Conservation (phyloP, 2,113 vertebrate genomes). For the Atractosteus spatula region DNA sequence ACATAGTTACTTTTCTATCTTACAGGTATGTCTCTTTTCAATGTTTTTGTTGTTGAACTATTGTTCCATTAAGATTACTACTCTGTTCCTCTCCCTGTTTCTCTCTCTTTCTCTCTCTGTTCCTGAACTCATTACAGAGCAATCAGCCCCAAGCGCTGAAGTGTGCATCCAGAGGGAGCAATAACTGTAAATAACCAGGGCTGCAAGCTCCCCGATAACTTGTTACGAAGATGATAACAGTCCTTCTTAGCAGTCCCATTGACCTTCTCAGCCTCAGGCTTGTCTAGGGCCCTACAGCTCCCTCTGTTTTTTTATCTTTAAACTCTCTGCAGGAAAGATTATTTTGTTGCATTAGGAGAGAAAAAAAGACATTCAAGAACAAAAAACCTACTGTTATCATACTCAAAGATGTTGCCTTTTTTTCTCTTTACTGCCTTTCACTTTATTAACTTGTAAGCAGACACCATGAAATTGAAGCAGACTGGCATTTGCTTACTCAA, state of each 20-base stretch:
- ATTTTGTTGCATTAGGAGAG: constrained; percentile 59
- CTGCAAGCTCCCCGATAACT: constrained; percentile 82
- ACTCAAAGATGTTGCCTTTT: constrained; percentile 35
- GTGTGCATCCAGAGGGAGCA: constrained; percentile 84
- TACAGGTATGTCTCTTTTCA: neutral
- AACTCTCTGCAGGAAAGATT: constrained; percentile 71
- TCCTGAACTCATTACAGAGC: constrained; percentile 86
- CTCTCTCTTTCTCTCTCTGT: constrained; percentile 53
- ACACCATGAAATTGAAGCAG: constrained; percentile 52
- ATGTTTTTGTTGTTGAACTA: constrained; percentile 54
- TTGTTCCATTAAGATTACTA: constrained; percentile 66
- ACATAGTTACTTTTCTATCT: constrained; percentile 11
- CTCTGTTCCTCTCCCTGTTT: constrained; percentile 43
- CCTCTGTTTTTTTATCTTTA: constrained; percentile 75
- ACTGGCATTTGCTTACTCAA: constrained; percentile 42
- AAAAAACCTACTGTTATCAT: constrained; percentile 44
- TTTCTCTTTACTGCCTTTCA: constrained; percentile 44
- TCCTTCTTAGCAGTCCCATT: constrained; percentile 82
- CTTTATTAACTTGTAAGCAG: constrained; percentile 61
- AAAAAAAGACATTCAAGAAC: constrained; percentile 33
- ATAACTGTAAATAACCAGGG: constrained; percentile 88
- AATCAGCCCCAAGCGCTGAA: constrained; percentile 75
- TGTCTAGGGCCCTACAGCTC: constrained; percentile 77
- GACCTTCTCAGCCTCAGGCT: constrained; percentile 84
- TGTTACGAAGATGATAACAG: constrained; percentile 81